Base-by-base conservation (phyloP, 2,797 vertebrate species). In the Coilia nasus region DNA sequence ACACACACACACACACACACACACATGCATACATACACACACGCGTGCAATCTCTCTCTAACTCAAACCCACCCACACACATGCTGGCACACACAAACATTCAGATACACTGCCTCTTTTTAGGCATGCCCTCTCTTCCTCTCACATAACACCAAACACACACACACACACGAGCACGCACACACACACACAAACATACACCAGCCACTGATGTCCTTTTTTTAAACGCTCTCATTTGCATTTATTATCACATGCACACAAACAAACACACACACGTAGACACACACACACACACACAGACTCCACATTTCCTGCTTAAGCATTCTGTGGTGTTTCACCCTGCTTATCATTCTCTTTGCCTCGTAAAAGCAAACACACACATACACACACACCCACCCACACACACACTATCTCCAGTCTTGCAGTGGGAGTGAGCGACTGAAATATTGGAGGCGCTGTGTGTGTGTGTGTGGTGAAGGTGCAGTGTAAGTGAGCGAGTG, bases 171-270 rank as follows among this genome's bases (percentile, higher is more conserved):
- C 64, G 15, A 6, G 12, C 23, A 28, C 64, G 15, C 28, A 35
- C 28, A 31, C 64, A 35, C 25, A 71, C 12, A 71, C 64, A 71
- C 12, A 31, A 23, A 71, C 4, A 71, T 14, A 71, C 25, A 67
- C 62, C 62, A 64, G n/a, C n/a, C n/a, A n/a, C n/a, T n/a, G n/a
- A n/a, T n/a, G n/a, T n/a, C n/a, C n/a, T n/a, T n/a, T n/a, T n/a
- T n/a, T n/a, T n/a, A n/a, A n/a, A n/a, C n/a, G n/a, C n/a, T n/a
- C n/a, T n/a, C n/a, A n/a, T n/a, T n/a, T n/a, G n/a, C n/a, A n/a
- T n/a, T n/a, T n/a, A n/a, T n/a, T n/a, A n/a, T n/a, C 60, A 64
- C 60, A 64, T 19, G n/a, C 59, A 62, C 59, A 62, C 59, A 62
- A 17, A 62, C 59, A 62, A 5, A 28, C 62, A 64, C 62, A 46